Evolutionary conservation across 2,113 vertebrate genomes (phyloP).

Genomic region (Anguilla rostrata): DNA sequence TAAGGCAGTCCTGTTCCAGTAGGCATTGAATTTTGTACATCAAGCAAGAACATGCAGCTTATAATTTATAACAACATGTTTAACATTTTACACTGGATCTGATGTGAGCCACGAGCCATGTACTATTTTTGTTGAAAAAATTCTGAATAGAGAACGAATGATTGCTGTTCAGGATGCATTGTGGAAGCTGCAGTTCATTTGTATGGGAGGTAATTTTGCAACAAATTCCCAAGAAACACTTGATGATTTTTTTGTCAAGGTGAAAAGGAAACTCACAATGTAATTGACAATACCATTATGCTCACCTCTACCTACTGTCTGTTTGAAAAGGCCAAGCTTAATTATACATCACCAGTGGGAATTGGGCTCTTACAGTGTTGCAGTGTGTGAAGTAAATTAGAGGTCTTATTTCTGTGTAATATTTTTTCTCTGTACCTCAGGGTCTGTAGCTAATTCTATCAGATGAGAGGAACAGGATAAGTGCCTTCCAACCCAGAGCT

Average conservation of each 20-base stretch:
- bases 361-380: constrained; percentile 8
- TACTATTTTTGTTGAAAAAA: neutral
- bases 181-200: neutral
- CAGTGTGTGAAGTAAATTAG: constrained; percentile 26
- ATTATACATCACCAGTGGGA: constrained; percentile 44
- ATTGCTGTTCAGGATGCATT: neutral
- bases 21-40: neutral
- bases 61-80: neutral
- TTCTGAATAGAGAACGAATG: neutral
- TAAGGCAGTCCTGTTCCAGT: constrained; percentile 28
- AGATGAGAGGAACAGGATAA: constrained; percentile 50
- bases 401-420: constrained; percentile 23
- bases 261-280: constrained; percentile 9
- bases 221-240: neutral
- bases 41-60: neutral
- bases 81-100: neutral
- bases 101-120: neutral
- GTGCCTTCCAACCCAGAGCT: constrained; percentile 48
- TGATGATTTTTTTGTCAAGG: neutral
- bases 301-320: constrained; percentile 27
- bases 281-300: constrained; percentile 43
- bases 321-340: constrained; percentile 37
- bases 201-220: neutral
- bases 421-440: constrained; percentile 38
- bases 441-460: constrained; percentile 57